These are phyloP conservation scores for Okamejei kenojei DNA, from an alignment of 2,797 vertebrate genomes.

Conservation along the genomic window DNA sequence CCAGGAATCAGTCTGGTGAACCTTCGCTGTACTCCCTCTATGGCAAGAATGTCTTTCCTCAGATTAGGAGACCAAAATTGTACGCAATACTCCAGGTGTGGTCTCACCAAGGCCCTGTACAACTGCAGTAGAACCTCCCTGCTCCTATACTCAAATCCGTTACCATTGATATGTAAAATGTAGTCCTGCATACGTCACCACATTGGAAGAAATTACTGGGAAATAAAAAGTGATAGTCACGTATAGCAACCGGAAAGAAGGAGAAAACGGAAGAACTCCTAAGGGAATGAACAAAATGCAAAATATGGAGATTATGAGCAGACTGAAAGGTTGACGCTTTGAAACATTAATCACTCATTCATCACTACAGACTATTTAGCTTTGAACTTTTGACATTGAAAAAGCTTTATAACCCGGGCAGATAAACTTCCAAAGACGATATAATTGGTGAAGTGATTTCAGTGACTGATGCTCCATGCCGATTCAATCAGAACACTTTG, in stretches of 20 bases:
- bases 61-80: too few relatives aligned
- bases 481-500: constrained; percentile 36
- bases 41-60: too few relatives aligned
- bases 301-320: constrained; percentile 3
- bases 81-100: too few relatives aligned
- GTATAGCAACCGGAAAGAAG: background rate
- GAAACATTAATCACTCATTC: constrained; percentile 18
- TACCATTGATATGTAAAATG: background rate
- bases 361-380: constrained; percentile 11
- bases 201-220: background rate
- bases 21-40: too few relatives aligned
- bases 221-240: background rate
- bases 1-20: too few relatives aligned
- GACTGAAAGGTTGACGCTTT: background rate
- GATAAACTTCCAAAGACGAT: constrained; percentile 24
- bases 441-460: constrained; percentile 29
- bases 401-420: constrained; percentile 13
- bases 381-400: constrained; percentile 8
- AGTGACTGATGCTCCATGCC: constrained; percentile 26
- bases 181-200: background rate
- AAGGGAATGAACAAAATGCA: background rate
- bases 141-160: too few relatives aligned
- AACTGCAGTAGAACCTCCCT: too few relatives aligned
- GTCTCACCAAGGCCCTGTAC: too few relatives aligned
- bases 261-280: background rate